Evolutionary conservation across 1,140 invertebrate species (phyloP).

Genomic region (Lepeophtheirus salmonis): DNA sequence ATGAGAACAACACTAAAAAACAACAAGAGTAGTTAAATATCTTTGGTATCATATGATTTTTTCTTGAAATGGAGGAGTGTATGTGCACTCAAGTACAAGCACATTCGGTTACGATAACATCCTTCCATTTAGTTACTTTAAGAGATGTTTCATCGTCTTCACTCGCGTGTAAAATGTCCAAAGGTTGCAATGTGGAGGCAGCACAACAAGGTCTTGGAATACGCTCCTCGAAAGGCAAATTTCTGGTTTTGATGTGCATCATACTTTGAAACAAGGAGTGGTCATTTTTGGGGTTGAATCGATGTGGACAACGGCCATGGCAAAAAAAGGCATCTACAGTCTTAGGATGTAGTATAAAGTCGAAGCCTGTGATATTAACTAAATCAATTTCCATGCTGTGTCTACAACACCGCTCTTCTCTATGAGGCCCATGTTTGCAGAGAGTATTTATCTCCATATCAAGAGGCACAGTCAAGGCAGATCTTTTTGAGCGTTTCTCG

Average conservation of each 20-base stretch:
- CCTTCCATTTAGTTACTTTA: constrained; percentile 46
- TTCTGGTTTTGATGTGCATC: constrained; percentile 36
- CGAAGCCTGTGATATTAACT: constrained; percentile 43
- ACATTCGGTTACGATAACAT: constrained; percentile 50
- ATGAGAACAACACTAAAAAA: no score
- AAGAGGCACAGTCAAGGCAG: neutral
- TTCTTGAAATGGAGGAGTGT: no score
- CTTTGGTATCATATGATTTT: neutral
- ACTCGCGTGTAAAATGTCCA: constrained; percentile 46
- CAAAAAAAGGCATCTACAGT: constrained; percentile 51
- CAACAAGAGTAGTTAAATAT: neutral
- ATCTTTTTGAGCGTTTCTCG: neutral
- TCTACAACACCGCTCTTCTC: constrained; percentile 40
- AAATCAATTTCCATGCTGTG: constrained; percentile 44
- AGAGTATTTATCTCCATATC: neutral
- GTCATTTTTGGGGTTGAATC: constrained; percentile 44
- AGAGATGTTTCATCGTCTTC: constrained; percentile 40
- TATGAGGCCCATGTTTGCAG: neutral
- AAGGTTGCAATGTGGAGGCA: constrained; percentile 41
- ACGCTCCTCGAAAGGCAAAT: constrained; percentile 11
- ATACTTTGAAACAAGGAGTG: constrained; percentile 50
- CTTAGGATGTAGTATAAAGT: constrained; percentile 46
- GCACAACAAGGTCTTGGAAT: constrained; percentile 48
- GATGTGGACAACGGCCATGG: constrained; percentile 44
- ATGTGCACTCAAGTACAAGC: constrained; percentile 47